Base-by-base conservation (phyloP, 2,797 vertebrate species). In the Novumbra hubbsi region DNA sequence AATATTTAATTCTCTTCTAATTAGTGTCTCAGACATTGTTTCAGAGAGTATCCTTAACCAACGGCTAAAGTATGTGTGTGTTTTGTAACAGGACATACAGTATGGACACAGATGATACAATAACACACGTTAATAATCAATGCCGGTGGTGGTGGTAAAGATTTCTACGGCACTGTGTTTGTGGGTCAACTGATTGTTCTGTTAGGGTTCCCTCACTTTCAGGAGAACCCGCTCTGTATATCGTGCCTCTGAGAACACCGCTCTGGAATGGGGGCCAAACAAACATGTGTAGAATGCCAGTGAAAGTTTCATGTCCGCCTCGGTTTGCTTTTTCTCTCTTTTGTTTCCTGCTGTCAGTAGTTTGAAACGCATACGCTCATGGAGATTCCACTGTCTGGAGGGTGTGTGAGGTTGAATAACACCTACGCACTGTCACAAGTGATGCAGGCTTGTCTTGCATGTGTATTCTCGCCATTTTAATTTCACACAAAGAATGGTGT, bases 261-360 rank as follows among this genome's bases (percentile, higher is more conserved):
- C 48, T 60, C 27, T 70, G 32, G 66, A 81, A 82, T 68, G 38
- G 66, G 80, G 82, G 77, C 17, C 4, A 80, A 77, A 77, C 30
- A 24, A 38, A 72, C 73, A 63, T 68, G 66, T 76, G 69, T 67
- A 73, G 69, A 71, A 48, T 72, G 38, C n/a, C 71, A 80, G 81
- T 70, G 78, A 83, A 78, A 79, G 76, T 79, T 60, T 76, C 7
- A 16, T 45, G 41, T 81, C 70, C 65, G 48, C 72, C 60, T 30
- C 62, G 19, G 19, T 76, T 75, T 38, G 52, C 30, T 12, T 32
- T 41, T 27, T 27, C 60, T 34, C 50, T 24, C 30, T 57, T 64
- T 78, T 27, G 69, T 82, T 83, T 82, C 73, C 63, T 71, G 17
- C 38, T 21, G 30, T 67, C 67, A 60, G 72, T 66, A 50, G 30